Conservation (phyloP, 1,140 invertebrate genomes). For the Zaprionus ornatus region DNA sequence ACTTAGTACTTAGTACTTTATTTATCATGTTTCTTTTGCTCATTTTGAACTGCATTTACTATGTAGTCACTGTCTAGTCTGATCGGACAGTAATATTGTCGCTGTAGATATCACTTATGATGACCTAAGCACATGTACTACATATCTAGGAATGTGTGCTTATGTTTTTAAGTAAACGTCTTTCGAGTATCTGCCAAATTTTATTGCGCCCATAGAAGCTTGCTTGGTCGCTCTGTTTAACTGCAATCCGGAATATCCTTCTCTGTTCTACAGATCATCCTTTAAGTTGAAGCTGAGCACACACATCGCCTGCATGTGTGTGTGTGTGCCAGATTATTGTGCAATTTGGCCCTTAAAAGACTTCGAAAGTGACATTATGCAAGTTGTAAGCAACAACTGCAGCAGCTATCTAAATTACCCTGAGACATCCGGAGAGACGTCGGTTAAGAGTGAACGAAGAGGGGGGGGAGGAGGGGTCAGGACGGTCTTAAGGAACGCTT, state of each 20-base stretch:
- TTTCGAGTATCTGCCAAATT: not conserved
- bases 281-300: not conserved
- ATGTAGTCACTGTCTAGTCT: no score
- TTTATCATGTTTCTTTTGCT: no score
- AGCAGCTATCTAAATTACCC: conserved; percentile 81
- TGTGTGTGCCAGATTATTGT: conserved; percentile 24
- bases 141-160: no score
- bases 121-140: no score
- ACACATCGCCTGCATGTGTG: conserved; percentile 7
- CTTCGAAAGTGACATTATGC: conserved; percentile 76
- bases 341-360: conserved; percentile 48
- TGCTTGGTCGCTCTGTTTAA: not conserved
- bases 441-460: conserved; percentile 49
- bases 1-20: no score
- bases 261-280: not conserved
- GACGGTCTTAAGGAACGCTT: not conserved
- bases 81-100: no score
- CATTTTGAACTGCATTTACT: no score
- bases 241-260: not conserved
- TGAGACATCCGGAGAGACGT: conserved; percentile 72
- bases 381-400: conserved; percentile 63
- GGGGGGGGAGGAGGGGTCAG: conserved; percentile 42
- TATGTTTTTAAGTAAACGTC: not conserved
- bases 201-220: not conserved
- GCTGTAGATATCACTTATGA: no score